Evolutionary conservation across 53 echinoderm and acorn worm genomes (phyloP).

Genomic region (Pentamera pediparva): DNA sequence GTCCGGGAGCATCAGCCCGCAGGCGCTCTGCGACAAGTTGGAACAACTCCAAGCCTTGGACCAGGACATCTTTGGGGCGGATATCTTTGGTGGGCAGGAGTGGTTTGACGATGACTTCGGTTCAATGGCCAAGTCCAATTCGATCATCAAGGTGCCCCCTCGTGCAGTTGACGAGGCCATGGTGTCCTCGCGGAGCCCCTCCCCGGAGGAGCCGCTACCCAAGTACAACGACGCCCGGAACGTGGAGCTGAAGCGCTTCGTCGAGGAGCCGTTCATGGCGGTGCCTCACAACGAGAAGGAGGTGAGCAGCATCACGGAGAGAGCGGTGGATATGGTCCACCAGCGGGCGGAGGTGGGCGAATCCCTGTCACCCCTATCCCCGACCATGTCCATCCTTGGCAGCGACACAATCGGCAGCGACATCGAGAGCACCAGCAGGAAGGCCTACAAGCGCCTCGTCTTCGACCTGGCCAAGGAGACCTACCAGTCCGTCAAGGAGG

Average conservation of each 20-base stretch:
- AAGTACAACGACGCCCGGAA: constrained; percentile 41
- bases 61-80: constrained; percentile 68
- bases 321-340: constrained; percentile 68
- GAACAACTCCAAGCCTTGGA: constrained; percentile 66
- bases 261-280: constrained; percentile 87
- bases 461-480: constrained; percentile 86
- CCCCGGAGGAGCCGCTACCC: constrained; percentile 35
- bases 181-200: not conserved
- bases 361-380: constrained; percentile 19
- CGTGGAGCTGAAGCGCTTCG: constrained; percentile 73
- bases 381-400: constrained; percentile 57
- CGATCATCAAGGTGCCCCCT: constrained; percentile 84
- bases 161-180: constrained; percentile 45
- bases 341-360: constrained; percentile 50
- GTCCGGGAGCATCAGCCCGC: constrained; percentile 79
- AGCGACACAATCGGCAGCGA: constrained; percentile 75
- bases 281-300: constrained; percentile 90
- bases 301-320: constrained; percentile 48
- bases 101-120: constrained; percentile 98
- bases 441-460: constrained; percentile 70
- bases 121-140: constrained; percentile 88
- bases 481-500: constrained; percentile 60
- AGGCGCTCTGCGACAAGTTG: constrained; percentile 72
- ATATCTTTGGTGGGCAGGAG: constrained; percentile 91
- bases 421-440: constrained; percentile 81